phyloP scores from a whole-genome alignment of 2,888 invertebrate species.

The Schrankia costaestrigalis region DNA sequence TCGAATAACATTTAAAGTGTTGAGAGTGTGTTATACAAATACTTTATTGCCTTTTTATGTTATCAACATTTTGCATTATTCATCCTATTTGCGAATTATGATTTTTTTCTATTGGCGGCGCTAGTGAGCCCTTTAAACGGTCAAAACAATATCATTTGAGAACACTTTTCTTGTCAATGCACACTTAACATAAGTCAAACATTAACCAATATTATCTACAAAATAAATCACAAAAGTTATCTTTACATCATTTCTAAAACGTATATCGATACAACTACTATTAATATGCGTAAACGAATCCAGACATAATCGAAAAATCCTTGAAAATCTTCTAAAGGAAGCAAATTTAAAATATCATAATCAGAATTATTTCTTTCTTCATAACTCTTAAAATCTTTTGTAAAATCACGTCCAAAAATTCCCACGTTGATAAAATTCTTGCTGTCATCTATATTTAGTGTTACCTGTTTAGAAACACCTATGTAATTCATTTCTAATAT shows the following conservation, averaged over 20 bases:
- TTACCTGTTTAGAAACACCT: slow-evolving; percentile 33
- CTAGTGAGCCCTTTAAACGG: no score
- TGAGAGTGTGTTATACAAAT: no score
- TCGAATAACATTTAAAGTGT: no score
- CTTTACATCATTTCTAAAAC: slow-evolving; percentile 72
- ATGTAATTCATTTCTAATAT: slow-evolving; percentile 28
- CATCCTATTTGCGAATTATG: no score
- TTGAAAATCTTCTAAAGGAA: slow-evolving; percentile 53
- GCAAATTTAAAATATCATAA: slow-evolving; percentile 42
- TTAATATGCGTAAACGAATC: slow-evolving; percentile 59
- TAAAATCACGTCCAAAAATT: slow-evolving; percentile 51
- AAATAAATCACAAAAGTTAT: slow-evolving; percentile 1
- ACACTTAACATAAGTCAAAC: no score
- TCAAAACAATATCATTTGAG: no score
- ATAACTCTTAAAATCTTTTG: slow-evolving; percentile 39
- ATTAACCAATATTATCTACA: not conserved
- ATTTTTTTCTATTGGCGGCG: no score
- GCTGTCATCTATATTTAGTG: slow-evolving; percentile 34
- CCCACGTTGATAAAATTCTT: slow-evolving; percentile 48
- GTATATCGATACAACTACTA: slow-evolving; percentile 67
- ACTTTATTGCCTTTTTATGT: no score
- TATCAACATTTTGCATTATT: no score
- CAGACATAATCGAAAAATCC: slow-evolving; percentile 69
- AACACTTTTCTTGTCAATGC: no score
- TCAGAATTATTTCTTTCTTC: slow-evolving; percentile 19